These are phyloP conservation scores for Phyllotreta striolata DNA, from an alignment of 2,888 invertebrate genomes.

Conservation along the genomic window DNA sequence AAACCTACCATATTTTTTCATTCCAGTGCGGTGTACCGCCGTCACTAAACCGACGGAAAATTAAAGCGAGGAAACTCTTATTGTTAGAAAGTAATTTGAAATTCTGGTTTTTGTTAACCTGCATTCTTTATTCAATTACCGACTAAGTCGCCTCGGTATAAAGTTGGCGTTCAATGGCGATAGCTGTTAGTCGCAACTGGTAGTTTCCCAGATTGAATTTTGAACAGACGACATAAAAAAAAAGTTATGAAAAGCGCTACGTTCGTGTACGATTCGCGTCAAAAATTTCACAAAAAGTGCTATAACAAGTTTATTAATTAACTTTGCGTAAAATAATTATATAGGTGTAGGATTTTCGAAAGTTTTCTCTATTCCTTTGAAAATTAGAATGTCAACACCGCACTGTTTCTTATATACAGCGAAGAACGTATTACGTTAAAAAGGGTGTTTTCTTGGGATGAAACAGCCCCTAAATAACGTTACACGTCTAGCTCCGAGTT, in stretches of 20 bases:
- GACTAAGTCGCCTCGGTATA: constrained; percentile 16
- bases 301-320: too few species aligned
- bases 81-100: constrained; percentile 31
- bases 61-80: constrained; percentile 25
- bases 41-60: constrained; percentile 14
- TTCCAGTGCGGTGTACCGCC: background rate
- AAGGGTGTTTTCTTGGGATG: constrained; percentile 7
- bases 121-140: constrained; percentile 34
- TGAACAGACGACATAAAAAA: constrained; percentile 13
- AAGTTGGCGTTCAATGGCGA: constrained; percentile 12
- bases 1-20: too few species aligned
- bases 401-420: background rate
- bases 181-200: constrained; percentile 32
- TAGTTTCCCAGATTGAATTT: constrained; percentile 33
- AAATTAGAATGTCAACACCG: too few species aligned
- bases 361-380: too few species aligned
- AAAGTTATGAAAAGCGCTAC: constrained; percentile 8
- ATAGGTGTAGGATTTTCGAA: too few species aligned
- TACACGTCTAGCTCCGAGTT: constrained; percentile 11
- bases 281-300: too few species aligned
- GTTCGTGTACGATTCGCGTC: too few species aligned
- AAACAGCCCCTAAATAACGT: constrained; percentile 12
- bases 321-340: too few species aligned
- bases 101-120: constrained; percentile 29
- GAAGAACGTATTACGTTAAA: constrained; percentile 9